Percentiles rank a stretch among this genome's conserved stretches.
These are phyloP conservation scores for Cephonodes hylas DNA, from an alignment of 2,888 invertebrate genomes.

Conservation along the genomic window DNA sequence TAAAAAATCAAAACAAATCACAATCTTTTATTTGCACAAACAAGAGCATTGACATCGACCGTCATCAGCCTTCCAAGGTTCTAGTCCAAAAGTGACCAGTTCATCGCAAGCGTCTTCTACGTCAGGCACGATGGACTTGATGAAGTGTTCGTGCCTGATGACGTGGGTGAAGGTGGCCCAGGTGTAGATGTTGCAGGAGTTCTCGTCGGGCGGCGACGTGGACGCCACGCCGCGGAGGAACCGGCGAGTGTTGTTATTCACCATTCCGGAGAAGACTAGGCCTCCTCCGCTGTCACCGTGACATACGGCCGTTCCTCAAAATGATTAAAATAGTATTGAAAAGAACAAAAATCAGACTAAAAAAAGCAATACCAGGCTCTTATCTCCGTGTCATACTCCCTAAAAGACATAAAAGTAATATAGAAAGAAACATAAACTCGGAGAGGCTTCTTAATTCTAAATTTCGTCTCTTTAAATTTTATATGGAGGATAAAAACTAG, in stretches of 20 bases:
- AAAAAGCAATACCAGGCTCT: too few relatives aligned
- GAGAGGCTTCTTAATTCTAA: too few relatives aligned
- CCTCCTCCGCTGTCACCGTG: constrained; percentile 49
- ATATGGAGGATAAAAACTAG: too few relatives aligned
- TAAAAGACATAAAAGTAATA: too few relatives aligned
- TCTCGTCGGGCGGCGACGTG: constrained; percentile 32
- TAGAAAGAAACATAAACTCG: too few relatives aligned
- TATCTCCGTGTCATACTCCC: too few relatives aligned
- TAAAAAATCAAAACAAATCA: too few relatives aligned
- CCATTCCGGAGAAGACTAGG: constrained; percentile 26
- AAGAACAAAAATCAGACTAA: neutral
- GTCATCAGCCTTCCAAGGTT: neutral
- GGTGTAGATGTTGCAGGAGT: constrained; percentile 28
- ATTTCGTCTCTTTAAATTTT: too few relatives aligned
- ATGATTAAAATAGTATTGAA: neutral
- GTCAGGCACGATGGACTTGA: constrained; percentile 10
- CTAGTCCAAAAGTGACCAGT: neutral
- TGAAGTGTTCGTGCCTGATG: constrained; percentile 31
- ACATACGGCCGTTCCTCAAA: constrained; percentile 32
- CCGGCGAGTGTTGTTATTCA: constrained; percentile 20
- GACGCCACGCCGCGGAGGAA: constrained; percentile 49
- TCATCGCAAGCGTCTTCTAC: neutral
- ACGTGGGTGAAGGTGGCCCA: constrained; percentile 39
- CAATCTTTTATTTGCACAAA: neutral
- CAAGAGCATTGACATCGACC: neutral